Base-by-base conservation (phyloP, 2,113 vertebrate genomes). In the Pyxicephalus adspersus region DNA sequence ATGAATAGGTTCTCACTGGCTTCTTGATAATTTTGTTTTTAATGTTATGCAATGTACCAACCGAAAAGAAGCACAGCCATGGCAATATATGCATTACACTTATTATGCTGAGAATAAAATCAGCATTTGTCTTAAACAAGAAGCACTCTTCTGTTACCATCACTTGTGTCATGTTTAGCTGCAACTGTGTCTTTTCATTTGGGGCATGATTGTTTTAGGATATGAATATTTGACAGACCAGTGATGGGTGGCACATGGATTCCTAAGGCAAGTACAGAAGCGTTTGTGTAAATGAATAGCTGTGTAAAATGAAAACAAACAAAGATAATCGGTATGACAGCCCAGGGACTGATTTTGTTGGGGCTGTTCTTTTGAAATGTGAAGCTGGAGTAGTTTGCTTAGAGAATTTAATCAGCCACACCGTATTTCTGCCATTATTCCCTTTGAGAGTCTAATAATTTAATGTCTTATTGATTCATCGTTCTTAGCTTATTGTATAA, bases 281-380 rank as follows among this genome's bases (percentile, higher is more conserved):
- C 58, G 38, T 38, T 76, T 83, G 84, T 70, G 73, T 79, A 54
- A 77, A 76, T 67, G 31, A 67, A 22, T 68, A 84, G 4, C 81
- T 80, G 51, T 81, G 66, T 86, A 64, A 71, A 71, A 70, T n/a
- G 60, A 83, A 81, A 84, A 20, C 67, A 71, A 88, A 84, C 29
- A 71, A 73, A 78, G 55, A 70, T 83, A 81, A 81, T 68, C 80
- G 64, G 76, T 77, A 2, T 20, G 67, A 81, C 29, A 74, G 25
- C 67, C 64, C 74, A 81, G 67, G 83, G 75, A 71, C 15, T 1
- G 0, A 82, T 60, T 76, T 77, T 77, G 61, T 55, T 66, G 28
- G n/a, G 20, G 64, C 83, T 81, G 0, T 76, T 22, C 55, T 84
- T 77, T 80, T 61, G 57, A 84, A 60, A 80, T 68, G 25, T 38